A percentile compares a stretch with the other conserved stretches of the same genome.
Conservation (phyloP, 2,113 vertebrate genomes). For the Accipiter cooperii region DNA sequence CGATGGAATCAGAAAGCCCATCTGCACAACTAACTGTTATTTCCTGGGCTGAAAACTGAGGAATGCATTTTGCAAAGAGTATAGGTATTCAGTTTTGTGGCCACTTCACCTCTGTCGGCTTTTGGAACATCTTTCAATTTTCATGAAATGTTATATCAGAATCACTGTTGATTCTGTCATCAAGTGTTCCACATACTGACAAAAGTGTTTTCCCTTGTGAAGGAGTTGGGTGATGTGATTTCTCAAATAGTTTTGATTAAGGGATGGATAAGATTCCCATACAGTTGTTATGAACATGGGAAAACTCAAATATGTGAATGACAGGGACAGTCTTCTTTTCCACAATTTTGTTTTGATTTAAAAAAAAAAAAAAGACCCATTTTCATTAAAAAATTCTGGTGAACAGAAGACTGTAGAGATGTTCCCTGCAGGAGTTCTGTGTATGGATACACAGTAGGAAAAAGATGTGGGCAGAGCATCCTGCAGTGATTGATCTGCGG, state of each 20-base stretch:
- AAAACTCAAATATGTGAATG: neutral
- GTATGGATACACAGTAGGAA: neutral
- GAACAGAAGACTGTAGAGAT: neutral
- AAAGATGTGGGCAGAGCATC: neutral
- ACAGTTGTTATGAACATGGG: neutral
- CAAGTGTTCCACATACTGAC: neutral
- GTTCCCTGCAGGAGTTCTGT: neutral
- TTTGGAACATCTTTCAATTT: neutral
- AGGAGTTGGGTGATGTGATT: neutral
- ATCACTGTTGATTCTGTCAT: neutral
- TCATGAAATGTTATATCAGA: neutral
- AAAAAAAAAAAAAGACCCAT: neutral
- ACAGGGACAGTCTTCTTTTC: neutral
- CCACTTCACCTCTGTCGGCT: neutral
- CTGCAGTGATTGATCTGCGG: neutral
- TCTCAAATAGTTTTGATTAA: slow-evolving; percentile 15
- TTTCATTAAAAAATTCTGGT: neutral
- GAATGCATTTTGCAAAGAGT: neutral
- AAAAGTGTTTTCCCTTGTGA: neutral
- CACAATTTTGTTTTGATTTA: neutral
- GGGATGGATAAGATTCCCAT: neutral
- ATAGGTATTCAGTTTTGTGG: neutral
- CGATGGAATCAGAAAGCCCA: neutral
- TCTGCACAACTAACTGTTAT: neutral
- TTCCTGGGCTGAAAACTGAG: neutral